Percentiles rank a stretch among this genome's conserved stretches.
Evolutionary conservation across 2,888 invertebrate genomes (phyloP).

Genomic region (Strigamia crassipes): DNA sequence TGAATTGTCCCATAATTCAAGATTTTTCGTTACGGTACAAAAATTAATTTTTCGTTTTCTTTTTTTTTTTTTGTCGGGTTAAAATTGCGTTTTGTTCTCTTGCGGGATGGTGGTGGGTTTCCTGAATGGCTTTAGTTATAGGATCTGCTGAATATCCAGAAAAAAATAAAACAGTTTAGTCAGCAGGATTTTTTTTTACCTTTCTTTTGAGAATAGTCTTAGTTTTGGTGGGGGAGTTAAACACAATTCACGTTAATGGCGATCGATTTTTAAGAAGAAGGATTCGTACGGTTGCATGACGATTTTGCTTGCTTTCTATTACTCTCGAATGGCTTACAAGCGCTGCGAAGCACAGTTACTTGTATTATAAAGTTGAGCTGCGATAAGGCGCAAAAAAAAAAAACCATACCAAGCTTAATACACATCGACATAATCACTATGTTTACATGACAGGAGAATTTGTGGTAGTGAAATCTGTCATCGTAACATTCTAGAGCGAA

Average conservation of each 20-base stretch:
- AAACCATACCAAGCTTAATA: too few species aligned
- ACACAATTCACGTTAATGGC: constrained; percentile 30
- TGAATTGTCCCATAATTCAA: too few species aligned
- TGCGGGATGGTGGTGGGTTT: background rate
- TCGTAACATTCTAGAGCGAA: too few species aligned
- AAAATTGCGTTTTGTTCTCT: too few species aligned
- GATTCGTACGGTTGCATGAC: background rate
- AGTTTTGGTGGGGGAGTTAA: background rate
- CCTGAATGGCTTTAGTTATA: background rate
- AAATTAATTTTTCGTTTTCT: background rate
- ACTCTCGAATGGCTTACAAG: background rate
- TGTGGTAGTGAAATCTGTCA: too few species aligned
- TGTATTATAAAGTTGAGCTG: too few species aligned
- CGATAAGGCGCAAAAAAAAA: too few species aligned
- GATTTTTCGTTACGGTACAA: background rate
- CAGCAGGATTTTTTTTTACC: constrained; percentile 12
- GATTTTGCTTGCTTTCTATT: background rate
- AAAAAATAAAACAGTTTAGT: constrained; percentile 23
- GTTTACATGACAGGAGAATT: too few species aligned
- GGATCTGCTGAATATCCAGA: constrained; percentile 26
- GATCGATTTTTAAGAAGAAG: constrained; percentile 21
- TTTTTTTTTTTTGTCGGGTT: background rate
- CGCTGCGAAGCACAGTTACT: background rate
- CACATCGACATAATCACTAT: too few species aligned
- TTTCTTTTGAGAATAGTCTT: constrained; percentile 26